Base-by-base conservation (phyloP, 2,797 vertebrate species). In the Takifugu ocellatus region DNA sequence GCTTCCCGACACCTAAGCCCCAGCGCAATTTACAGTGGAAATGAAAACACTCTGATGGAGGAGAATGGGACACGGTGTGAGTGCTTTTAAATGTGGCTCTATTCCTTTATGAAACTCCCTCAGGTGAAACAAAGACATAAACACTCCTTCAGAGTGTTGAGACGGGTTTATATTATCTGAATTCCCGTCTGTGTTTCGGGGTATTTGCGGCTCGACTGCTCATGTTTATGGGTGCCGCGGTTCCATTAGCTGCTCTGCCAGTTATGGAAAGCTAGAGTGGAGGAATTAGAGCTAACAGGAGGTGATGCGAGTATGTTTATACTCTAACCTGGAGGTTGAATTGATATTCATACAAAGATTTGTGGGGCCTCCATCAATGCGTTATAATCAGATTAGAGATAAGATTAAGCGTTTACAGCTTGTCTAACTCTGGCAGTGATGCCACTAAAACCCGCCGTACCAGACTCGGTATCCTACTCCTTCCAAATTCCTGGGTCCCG, bases 21-120 rank as follows among this genome's bases (percentile, higher is more conserved):
- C 81, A 59, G 61, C 60, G 72, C 72, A 86, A 87, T 87, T 85
- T 77, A 72, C 74, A 77, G 70, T 78, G 68, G 66, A 71, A 84
- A 84, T 84, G 76, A 81, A 89, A 87, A 79, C 72, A 68, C 68
- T 79, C 60, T 29, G 57, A 25, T 43, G 65, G 58, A 51, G 26
- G 59, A 48, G 71, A 49, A 58, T 77, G 58, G 82, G 84, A 77
- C 72, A 60, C 63, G 52, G 43, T 14, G 64, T 48, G 70, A 77
- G 73, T 58, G 67, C 66, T 70, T 80, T 83, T 79, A 72, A 74
- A 83, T 60, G 55, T 3, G 25, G 54, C 42, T 51, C 33, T 10
- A 47, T 71, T 72, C 66, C 64, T 73, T 82, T 79, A 63, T 67
- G 59, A 72, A 81, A 77, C 63, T 51, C 64, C 66, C 66, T 68